Conservation (phyloP, 2,113 vertebrate genomes). For the Neoarius graeffei region DNA sequence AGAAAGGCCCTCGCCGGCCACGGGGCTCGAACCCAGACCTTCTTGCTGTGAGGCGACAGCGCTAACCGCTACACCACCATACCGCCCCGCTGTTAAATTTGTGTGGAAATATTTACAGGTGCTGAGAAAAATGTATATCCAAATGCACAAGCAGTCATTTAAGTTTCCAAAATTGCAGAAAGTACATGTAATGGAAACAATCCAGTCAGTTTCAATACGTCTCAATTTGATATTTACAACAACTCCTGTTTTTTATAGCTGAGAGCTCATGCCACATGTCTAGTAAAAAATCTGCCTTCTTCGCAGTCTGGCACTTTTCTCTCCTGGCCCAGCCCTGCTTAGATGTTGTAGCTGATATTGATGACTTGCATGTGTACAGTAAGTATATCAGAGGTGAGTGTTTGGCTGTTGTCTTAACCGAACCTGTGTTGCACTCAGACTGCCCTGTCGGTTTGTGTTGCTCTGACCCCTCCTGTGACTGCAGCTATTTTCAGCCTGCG, state of each 20-base stretch:
- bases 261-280: background rate
- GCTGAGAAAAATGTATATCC: background rate
- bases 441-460: constrained; percentile 34
- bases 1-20: no score
- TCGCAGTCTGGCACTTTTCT: background rate
- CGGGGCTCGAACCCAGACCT: no score
- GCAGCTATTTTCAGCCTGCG: constrained; percentile 51
- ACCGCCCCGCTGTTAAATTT: background rate
- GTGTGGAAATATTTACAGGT: background rate
- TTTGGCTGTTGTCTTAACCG: constrained; percentile 25
- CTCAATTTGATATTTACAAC: constrained; percentile 12
- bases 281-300: background rate
- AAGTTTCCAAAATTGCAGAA: background rate
- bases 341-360: constrained; percentile 27
- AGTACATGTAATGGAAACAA: constrained; percentile 7
- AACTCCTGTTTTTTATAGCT: background rate
- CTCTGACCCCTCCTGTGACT: constrained; percentile 50
- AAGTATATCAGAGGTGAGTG: constrained; percentile 32
- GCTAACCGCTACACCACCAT: no score
- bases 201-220: background rate
- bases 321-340: constrained; percentile 13
- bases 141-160: constrained; percentile 22
- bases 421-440: constrained; percentile 17
- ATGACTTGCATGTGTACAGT: constrained; percentile 41
- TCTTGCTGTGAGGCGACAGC: no score